phyloP scores from a whole-genome alignment of 2,888 invertebrate genomes.

The Platynereis dumerilii region DNA sequence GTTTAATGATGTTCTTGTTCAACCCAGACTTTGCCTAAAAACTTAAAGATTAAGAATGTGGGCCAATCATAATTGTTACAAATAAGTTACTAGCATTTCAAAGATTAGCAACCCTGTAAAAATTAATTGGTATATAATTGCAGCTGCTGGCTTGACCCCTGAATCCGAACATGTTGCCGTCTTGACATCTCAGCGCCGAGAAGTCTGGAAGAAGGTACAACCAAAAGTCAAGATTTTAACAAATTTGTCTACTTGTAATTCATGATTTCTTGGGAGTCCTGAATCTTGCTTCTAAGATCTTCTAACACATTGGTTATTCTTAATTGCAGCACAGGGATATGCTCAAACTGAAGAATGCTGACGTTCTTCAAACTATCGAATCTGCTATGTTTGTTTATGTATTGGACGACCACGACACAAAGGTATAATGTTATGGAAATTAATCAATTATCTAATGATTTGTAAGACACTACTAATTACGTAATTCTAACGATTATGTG shows the following conservation, averaged over 20 bases:
- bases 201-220: not conserved
- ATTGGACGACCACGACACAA: slow-evolving; percentile 44
- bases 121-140: too few relatives aligned
- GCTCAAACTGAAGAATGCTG: slow-evolving; percentile 42
- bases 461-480: not conserved
- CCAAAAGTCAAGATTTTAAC: too few relatives aligned
- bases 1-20: too few relatives aligned
- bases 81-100: too few relatives aligned
- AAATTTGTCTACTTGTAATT: too few relatives aligned
- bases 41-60: too few relatives aligned
- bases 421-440: slow-evolving; percentile 41
- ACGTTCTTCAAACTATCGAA: slow-evolving; percentile 42
- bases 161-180: not conserved
- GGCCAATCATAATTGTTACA: too few relatives aligned
- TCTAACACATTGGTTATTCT: slow-evolving; percentile 14
- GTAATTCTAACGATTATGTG: not conserved
- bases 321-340: slow-evolving; percentile 42
- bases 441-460: not conserved
- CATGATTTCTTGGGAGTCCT: too few relatives aligned
- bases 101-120: too few relatives aligned
- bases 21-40: too few relatives aligned
- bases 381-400: slow-evolving; percentile 39
- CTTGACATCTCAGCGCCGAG: not conserved
- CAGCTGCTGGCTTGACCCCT: too few relatives aligned
- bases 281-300: too few relatives aligned